Evolutionary conservation across 2,797 vertebrate genomes (phyloP).

Genomic region (Falco berigora): DNA sequence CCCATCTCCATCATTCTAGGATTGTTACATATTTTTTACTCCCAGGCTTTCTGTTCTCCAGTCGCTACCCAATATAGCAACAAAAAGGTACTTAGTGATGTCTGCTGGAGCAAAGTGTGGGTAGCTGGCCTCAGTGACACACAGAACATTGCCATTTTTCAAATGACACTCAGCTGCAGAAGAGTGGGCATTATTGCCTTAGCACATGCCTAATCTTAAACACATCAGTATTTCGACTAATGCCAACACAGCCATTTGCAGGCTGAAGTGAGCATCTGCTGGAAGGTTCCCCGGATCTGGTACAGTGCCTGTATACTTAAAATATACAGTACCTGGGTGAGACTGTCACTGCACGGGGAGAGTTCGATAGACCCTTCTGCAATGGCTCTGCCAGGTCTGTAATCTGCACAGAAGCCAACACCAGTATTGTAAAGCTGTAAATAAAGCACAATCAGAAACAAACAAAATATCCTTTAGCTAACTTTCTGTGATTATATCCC

Average conservation of each 20-base stretch:
- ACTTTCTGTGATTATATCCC: neutral
- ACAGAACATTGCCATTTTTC: neutral
- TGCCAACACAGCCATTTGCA: neutral
- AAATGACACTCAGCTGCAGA: neutral
- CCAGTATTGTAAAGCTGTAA: slow-evolving; percentile 83
- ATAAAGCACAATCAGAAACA: neutral
- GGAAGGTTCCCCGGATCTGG: neutral
- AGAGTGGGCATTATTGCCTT: neutral
- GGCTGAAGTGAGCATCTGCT: neutral
- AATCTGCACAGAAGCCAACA: slow-evolving; percentile 80
- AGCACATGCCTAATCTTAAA: neutral
- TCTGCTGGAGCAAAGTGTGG: neutral
- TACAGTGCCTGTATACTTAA: neutral
- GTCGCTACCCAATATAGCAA: neutral
- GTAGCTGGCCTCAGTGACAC: neutral
- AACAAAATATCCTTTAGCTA: neutral
- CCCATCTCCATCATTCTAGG: neutral
- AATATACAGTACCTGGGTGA: slow-evolving; percentile 74
- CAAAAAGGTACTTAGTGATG: neutral
- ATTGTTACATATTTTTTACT: neutral
- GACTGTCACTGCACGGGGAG: slow-evolving; percentile 79
- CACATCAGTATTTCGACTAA: neutral
- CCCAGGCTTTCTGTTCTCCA: neutral
- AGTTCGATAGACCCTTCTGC: slow-evolving; percentile 66
- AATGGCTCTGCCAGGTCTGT: slow-evolving; percentile 37